A percentile compares a stretch with the other conserved stretches of the same genome.
Evolutionary conservation across 2,113 vertebrate genomes (phyloP).

Genomic region (Syrmaticus mikado): DNA sequence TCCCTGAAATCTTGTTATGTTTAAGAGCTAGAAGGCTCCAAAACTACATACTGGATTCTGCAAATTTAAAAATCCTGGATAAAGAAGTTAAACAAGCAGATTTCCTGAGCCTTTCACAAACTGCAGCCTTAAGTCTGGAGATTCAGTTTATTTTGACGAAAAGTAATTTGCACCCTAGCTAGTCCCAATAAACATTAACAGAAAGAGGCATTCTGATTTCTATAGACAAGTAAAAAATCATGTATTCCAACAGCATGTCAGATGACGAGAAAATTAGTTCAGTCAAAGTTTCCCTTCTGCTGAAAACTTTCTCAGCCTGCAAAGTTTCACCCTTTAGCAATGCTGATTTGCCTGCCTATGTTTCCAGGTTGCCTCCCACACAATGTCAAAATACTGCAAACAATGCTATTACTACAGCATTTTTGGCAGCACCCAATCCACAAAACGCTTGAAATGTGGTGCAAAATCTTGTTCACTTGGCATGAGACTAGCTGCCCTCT

Average conservation of each 20-base stretch:
- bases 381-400: slow-evolving; percentile 58
- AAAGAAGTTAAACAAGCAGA: not conserved
- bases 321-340: slow-evolving; percentile 12
- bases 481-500: slow-evolving; percentile 41
- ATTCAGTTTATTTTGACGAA: not conserved
- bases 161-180: not conserved
- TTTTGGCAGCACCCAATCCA: slow-evolving; percentile 1
- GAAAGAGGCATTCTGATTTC: not conserved
- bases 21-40: not conserved
- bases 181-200: not conserved
- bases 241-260: not conserved
- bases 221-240: not conserved
- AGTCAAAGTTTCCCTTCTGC: not conserved
- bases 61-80: not conserved
- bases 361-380: not conserved
- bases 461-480: slow-evolving; percentile 35
- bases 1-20: not conserved
- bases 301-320: not conserved
- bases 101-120: not conserved
- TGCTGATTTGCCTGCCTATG: not conserved
- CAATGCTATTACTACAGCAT: not conserved
- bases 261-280: not conserved
- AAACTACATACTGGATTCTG: not conserved
- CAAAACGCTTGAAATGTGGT: slow-evolving; percentile 3
- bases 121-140: not conserved